phyloP scores from a whole-genome alignment of 2,888 invertebrate genomes.

The Acanthopleura granulata region DNA sequence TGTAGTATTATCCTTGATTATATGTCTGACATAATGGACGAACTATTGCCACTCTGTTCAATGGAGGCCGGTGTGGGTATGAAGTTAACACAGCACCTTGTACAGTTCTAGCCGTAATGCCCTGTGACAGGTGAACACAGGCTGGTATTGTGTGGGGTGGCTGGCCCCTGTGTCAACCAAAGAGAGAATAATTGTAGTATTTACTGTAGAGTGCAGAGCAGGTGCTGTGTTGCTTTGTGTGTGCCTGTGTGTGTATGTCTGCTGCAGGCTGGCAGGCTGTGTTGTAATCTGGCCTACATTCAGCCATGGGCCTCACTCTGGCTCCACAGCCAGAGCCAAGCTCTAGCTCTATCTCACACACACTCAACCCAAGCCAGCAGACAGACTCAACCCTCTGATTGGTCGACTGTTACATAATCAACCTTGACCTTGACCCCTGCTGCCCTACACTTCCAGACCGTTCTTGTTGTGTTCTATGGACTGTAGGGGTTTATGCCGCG shows the following conservation, averaged over 20 bases:
- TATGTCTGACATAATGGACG: no score
- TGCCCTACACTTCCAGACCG: slow-evolving; percentile 16
- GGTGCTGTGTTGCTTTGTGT: neutral
- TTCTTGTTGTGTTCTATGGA: slow-evolving; percentile 12
- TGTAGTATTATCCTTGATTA: no score
- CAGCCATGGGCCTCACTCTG: neutral
- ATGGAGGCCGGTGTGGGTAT: no score
- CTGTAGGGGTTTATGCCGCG: neutral
- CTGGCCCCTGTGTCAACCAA: no score
- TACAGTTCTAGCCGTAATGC: no score
- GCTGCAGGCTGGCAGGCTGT: neutral
- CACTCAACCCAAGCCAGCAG: neutral
- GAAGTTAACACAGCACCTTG: no score
- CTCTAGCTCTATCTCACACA: neutral
- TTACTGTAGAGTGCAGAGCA: slow-evolving; percentile 6
- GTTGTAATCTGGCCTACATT: slow-evolving; percentile 18
- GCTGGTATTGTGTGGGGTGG: no score
- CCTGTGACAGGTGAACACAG: no score
- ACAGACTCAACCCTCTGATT: slow-evolving; percentile 9
- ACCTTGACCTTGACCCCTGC: slow-evolving; percentile 15
- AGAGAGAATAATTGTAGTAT: neutral
- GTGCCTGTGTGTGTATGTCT: neutral
- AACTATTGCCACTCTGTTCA: no score
- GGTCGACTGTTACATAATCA: slow-evolving; percentile 15
- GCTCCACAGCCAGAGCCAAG: neutral